Evolutionary conservation across 2,888 invertebrate genomes (phyloP).

Genomic region (Andrena camellia): DNA sequence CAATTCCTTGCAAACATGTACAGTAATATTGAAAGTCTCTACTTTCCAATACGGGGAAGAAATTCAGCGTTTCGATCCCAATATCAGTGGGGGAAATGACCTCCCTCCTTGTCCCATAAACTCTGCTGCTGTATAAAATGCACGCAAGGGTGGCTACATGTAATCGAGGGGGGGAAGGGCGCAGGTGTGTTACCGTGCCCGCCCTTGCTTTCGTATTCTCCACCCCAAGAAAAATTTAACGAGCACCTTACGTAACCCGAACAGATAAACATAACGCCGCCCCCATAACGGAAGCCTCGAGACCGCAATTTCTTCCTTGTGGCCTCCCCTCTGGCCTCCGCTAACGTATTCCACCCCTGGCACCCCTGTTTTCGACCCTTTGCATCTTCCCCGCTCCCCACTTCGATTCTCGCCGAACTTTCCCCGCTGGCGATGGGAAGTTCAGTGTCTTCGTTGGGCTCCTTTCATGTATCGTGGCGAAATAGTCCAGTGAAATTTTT

Average conservation of each 20-base stretch:
- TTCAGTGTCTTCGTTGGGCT: neutral
- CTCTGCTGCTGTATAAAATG: constrained; percentile 11
- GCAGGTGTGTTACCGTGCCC: neutral
- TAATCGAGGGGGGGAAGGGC: constrained; percentile 4
- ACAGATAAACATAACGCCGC: constrained; percentile 13
- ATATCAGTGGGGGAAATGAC: neutral
- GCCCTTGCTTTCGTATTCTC: constrained; percentile 1
- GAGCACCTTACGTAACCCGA: constrained; percentile 11
- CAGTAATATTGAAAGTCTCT: no score
- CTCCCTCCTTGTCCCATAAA: neutral
- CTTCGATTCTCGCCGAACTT: neutral
- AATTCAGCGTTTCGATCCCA: constrained; percentile 3
- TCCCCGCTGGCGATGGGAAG: neutral
- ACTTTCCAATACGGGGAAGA: neutral
- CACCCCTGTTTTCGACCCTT: neutral
- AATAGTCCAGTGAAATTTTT: no score
- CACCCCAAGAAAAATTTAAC: constrained; percentile 12
- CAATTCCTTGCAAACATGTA: no score
- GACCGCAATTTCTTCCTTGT: constrained; percentile 14
- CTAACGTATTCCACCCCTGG: neutral
- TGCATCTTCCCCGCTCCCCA: neutral
- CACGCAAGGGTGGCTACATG: constrained; percentile 3
- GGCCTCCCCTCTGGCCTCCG: neutral
- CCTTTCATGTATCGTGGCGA: neutral
- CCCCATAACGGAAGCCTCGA: constrained; percentile 8